Evolutionary conservation across 1,140 invertebrate species (phyloP).

Genomic region (Oryzaephilus surinamensis): DNA sequence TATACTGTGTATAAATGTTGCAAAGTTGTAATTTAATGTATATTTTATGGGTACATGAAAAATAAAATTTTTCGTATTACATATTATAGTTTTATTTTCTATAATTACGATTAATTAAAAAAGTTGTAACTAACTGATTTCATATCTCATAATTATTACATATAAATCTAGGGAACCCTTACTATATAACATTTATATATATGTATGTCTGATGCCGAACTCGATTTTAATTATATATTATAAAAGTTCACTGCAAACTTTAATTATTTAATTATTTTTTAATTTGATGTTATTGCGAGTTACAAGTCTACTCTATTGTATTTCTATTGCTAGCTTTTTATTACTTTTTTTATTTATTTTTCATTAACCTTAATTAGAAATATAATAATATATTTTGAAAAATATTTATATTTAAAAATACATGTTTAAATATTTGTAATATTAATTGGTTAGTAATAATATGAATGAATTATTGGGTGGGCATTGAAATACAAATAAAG

Average conservation of each 20-base stretch:
- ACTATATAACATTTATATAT: too few species aligned
- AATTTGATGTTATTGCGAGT: conserved; percentile 29
- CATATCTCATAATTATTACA: conserved; percentile 30
- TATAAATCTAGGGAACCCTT: conserved; percentile 22
- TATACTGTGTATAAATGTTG: too few species aligned
- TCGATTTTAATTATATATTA: conserved; percentile 31
- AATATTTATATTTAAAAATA: too few species aligned
- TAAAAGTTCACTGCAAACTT: conserved; percentile 28
- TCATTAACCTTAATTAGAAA: conserved; percentile 14
- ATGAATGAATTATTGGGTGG: conserved; percentile 23
- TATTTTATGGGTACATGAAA: too few species aligned
- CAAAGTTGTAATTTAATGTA: too few species aligned
- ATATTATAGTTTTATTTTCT: too few species aligned
- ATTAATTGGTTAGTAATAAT: conserved; percentile 20
- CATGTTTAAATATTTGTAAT: conserved; percentile 21
- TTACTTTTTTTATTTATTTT: conserved; percentile 10
- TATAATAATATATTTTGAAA: neutral
- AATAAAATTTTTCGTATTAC: too few species aligned
- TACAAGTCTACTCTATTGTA: neutral
- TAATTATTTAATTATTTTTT: conserved; percentile 32
- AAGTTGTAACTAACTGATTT: conserved; percentile 22
- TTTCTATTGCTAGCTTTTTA: neutral
- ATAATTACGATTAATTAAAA: conserved; percentile 31
- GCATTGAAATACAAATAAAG: conserved; percentile 22
- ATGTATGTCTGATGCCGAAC: conserved; percentile 14